phyloP scores from a whole-genome alignment of 2,888 invertebrate genomes.

The Gari tellinella region DNA sequence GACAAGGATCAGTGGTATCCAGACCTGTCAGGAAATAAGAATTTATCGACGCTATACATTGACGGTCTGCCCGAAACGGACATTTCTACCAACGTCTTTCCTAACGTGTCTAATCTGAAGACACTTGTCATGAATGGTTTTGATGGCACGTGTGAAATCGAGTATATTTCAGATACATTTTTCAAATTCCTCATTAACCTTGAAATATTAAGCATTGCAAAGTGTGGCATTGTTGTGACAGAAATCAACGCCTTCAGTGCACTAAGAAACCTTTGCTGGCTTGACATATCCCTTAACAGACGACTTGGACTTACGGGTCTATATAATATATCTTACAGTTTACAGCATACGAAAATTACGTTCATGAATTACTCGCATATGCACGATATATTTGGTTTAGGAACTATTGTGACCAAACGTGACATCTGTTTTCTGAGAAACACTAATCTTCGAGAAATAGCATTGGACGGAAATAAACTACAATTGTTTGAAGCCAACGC shows the following conservation, averaged over 20 bases:
- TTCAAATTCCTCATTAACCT: background rate
- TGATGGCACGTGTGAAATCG: background rate
- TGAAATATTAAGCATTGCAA: background rate
- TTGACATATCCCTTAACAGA: conserved; percentile 6
- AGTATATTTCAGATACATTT: background rate
- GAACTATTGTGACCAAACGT: background rate
- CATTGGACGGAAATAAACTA: background rate
- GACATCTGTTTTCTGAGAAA: conserved; percentile 10
- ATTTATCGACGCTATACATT: background rate
- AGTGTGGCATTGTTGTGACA: background rate
- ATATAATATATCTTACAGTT: background rate
- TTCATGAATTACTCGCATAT: conserved; percentile 5
- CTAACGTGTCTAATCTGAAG: background rate
- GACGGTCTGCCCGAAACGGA: background rate
- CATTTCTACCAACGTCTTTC: background rate
- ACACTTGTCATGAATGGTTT: background rate
- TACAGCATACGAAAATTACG: conserved; percentile 2
- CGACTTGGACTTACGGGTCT: background rate
- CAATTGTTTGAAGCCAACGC: background rate
- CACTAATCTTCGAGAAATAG: background rate
- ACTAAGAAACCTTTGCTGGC: background rate
- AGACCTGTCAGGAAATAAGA: background rate
- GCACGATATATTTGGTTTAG: conserved; percentile 1
- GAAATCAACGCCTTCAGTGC: background rate
- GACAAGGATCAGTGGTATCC: background rate